Base-by-base conservation (phyloP, 1,140 invertebrate genomes). In the Druon quercuslanigerum region DNA sequence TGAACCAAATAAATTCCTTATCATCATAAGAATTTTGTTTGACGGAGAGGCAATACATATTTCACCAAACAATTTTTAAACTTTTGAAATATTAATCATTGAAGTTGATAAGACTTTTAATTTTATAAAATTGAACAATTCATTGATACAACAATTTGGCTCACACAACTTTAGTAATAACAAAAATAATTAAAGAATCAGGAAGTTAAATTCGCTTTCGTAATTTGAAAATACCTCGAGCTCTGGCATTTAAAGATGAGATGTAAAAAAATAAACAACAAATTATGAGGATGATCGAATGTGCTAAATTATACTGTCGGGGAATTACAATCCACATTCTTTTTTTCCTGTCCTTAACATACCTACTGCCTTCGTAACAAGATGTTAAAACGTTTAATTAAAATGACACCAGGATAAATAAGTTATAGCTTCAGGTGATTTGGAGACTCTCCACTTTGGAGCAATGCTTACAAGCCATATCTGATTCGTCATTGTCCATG, bases 381-480 rank as follows among this genome's bases (percentile, higher is more conserved):
- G 60, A 66, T 66, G 56, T 57, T 57, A 57, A 57, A 57, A 57
- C 20, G 12, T 60, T 60, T 66, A 14, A 66, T 66, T 66, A 46
- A 66, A 66, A 66, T 33, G 40, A 66, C 33, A 40, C 60, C 46
- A 40, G 25, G 40, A 66, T 66, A 66, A 66, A 46, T 46, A 46
- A n/a, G 60, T 46, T 40, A 66, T 66, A 66, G 46, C 60, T 66
- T 14, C 12, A 40, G 25, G 40, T 40, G 33, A 46, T 66, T 16
- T 66, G 14, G 6, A 66, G 25, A 40, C 14, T 40, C 13, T 25
- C 60, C 60, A 14, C 33, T 33, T 5, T 12, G 60, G 25, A 40
- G 20, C 25, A 40, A 66, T 40, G 60, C 46, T 40, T 46, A 40
- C 60, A 66, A 66, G 33, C 60, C 25, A 66, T 66, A 33, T 66